These are phyloP conservation scores for Cephus nigrinus DNA, from an alignment of 2,888 invertebrate species.

Conservation along the genomic window DNA sequence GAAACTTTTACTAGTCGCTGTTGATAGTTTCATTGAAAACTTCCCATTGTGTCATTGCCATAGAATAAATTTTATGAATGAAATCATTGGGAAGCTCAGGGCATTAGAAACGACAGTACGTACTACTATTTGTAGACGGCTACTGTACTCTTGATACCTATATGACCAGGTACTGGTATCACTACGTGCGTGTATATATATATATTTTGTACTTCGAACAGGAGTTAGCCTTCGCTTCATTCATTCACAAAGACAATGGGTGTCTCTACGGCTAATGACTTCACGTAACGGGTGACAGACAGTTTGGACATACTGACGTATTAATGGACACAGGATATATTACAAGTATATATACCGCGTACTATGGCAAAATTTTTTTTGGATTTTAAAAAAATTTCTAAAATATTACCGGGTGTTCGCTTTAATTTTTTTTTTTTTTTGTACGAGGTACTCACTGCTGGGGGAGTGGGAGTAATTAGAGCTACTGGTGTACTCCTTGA, in stretches of 20 bases:
- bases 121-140: background rate
- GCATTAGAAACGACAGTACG: background rate
- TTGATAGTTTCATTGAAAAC: background rate
- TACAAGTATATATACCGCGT: background rate
- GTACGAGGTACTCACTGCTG: background rate
- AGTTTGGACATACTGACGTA: background rate
- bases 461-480: background rate
- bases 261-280: conserved; percentile 14
- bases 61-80: background rate
- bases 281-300: background rate
- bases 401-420: background rate
- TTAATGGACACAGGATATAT: conserved; percentile 5
- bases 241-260: conserved; percentile 18
- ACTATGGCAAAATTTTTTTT: background rate
- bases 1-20: background rate
- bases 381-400: background rate
- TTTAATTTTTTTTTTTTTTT: background rate
- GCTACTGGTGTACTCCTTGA: background rate
- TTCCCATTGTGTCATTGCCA: background rate
- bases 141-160: background rate
- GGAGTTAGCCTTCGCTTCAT: conserved; percentile 3
- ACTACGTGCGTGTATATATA: background rate
- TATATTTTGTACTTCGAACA: background rate
- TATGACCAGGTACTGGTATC: background rate
- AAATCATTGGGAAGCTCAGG: background rate